Conservation (phyloP, 2,113 vertebrate species). For the Microtus richardsoni region DNA sequence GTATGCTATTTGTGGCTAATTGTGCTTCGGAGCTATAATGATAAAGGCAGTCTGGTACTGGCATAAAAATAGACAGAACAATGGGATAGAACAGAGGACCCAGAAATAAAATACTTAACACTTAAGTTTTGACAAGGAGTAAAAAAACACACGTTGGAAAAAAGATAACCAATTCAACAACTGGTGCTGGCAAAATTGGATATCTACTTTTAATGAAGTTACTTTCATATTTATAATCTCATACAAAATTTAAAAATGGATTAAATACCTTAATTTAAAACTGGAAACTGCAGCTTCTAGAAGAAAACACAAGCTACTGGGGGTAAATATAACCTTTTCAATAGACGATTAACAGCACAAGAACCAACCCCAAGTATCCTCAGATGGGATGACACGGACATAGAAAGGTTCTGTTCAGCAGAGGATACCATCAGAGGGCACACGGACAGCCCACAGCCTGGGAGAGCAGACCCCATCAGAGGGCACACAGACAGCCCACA, state of each 20-base stretch:
- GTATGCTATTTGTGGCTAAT: neutral
- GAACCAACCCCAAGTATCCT: neutral
- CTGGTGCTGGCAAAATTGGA: neutral
- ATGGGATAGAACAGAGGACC: neutral
- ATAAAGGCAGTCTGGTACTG: neutral
- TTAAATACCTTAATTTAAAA: neutral
- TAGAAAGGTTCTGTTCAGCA: neutral
- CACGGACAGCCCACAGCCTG: too few species aligned
- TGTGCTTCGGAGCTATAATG: neutral
- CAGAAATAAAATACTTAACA: neutral
- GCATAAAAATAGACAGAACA: neutral
- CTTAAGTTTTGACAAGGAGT: neutral
- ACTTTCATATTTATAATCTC: neutral
- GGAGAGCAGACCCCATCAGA: too few species aligned
- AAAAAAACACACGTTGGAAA: neutral
- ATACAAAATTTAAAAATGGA: neutral
- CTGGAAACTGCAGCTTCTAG: neutral
- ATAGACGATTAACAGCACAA: neutral
- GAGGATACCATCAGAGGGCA: too few species aligned
- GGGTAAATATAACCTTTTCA: neutral
- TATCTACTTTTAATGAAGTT: neutral
- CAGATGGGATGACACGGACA: neutral
- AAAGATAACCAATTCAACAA: neutral
- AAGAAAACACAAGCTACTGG: neutral
- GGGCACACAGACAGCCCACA: too few species aligned